phyloP scores from a whole-genome alignment of 1,140 invertebrate genomes.

The Matsumurasca onukii region DNA sequence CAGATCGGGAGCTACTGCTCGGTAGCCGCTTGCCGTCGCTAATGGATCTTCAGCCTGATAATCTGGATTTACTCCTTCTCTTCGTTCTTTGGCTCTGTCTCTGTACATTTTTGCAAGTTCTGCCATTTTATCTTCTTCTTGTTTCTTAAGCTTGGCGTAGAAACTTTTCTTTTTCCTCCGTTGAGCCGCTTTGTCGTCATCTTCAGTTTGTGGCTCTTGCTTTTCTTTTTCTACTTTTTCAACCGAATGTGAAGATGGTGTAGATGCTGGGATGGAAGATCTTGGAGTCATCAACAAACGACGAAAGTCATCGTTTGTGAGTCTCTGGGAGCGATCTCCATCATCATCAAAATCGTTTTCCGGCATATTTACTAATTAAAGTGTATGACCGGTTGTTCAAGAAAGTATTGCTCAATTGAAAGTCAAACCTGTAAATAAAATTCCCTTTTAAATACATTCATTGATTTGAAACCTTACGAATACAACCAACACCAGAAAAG shows the following conservation, averaged over 20 bases:
- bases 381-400: no score
- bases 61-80: conserved; percentile 84
- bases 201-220: conserved; percentile 35
- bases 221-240: conserved; percentile 35
- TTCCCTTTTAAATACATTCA: no score
- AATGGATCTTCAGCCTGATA: conserved; percentile 81
- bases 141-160: conserved; percentile 92
- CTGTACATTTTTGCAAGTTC: conserved; percentile 95
- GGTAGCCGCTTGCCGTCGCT: conserved; percentile 86
- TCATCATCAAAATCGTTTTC: conserved; percentile 46
- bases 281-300: conserved; percentile 94
- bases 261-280: conserved; percentile 58
- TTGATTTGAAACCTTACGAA: no score
- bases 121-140: conserved; percentile 94
- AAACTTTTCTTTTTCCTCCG: conserved; percentile 86
- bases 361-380: conserved; percentile 35
- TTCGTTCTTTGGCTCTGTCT: conserved; percentile 89
- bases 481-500: no score
- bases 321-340: conserved; percentile 61
- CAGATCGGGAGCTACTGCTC: conserved; percentile 92
- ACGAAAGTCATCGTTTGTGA: conserved; percentile 97
- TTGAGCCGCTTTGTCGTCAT: conserved; percentile 66
- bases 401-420: no score
- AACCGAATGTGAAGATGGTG: conserved; percentile 47
- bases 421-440: no score